Conservation (phyloP, 2,797 vertebrate species). For the Tangara arthus region DNA sequence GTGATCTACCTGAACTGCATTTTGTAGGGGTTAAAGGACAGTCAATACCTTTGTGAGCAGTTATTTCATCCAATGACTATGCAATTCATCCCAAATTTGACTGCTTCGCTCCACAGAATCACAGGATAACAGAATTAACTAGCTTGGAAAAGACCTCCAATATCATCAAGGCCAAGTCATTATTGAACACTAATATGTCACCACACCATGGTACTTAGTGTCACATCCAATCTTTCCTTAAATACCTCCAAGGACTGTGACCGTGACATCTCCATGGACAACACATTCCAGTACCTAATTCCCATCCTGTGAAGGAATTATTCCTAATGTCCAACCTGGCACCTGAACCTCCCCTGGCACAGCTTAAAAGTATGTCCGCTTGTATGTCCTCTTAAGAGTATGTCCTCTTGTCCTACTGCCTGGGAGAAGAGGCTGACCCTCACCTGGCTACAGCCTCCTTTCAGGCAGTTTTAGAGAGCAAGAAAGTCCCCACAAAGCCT, state of each 20-base stretch:
- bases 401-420: background rate
- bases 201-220: too few relatives aligned
- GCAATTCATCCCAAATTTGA: background rate
- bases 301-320: background rate
- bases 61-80: background rate
- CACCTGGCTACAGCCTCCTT: background rate
- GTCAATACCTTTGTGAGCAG: background rate
- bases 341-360: background rate
- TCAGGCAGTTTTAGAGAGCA: background rate
- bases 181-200: background rate
- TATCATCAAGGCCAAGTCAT: background rate
- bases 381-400: background rate
- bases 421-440: background rate
- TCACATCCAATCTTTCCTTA: background rate
- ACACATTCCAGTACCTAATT: background rate
- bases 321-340: background rate
- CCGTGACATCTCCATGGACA: background rate
- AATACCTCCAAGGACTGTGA: background rate
- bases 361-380: accelerated
- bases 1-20: background rate
- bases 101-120: background rate
- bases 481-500: accelerated
- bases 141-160: background rate
- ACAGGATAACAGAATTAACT: background rate
- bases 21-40: background rate